Evolutionary conservation across 1,140 invertebrate species (phyloP), one percentile per base, ranked within the genome.

Genomic region (Vanessa atalanta): DNA sequence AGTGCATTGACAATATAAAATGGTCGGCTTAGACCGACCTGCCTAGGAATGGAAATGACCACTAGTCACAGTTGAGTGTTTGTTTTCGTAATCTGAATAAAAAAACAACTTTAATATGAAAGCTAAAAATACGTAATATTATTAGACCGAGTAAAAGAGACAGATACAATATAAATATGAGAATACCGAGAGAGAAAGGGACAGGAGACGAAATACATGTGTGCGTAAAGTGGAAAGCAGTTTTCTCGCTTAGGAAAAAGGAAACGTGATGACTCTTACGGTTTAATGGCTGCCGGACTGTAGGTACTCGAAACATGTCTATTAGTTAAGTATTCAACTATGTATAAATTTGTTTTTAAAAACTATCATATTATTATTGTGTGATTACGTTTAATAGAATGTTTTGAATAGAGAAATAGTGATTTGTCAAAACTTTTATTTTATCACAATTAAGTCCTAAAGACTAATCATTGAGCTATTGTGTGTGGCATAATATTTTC

Each of bases 211-310:
- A 2, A 31, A 23, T 15, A 50, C 43, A 37, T 65, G 60, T 74
- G 70, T 76, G 69, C 53, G 65, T 75, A 68, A 63, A 75, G 61
- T 76, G 74, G 74, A 76, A 76, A 76, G 74, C 74, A 72, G 73
- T 76, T 76, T 76, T 76, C 74, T 76, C 71, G 74, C 70, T 53
- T 61, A 69, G 74, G 69, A 67, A 76, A 76, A 76, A 68, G 74
- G 74, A 72, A 76, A 76, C 57, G 74, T 67, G 65, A 64, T 65
- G 51, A 55, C 55, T 67, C 65, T 66, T 60, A 76, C 66, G 63
- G 53, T 60, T 26, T 72, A 72, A 71, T 76, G 70, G 74, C 74
- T 71, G 69, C 69, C 47, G 64, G 74, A 47, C 72, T 71, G 26
- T 61, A 37, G 13, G 31, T 37, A 37, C 15, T 61, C 15, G 31